Evolutionary conservation across 2,797 vertebrate genomes (phyloP), one percentile per base, ranked within the genome.

Genomic region (Paguma larvata): DNA sequence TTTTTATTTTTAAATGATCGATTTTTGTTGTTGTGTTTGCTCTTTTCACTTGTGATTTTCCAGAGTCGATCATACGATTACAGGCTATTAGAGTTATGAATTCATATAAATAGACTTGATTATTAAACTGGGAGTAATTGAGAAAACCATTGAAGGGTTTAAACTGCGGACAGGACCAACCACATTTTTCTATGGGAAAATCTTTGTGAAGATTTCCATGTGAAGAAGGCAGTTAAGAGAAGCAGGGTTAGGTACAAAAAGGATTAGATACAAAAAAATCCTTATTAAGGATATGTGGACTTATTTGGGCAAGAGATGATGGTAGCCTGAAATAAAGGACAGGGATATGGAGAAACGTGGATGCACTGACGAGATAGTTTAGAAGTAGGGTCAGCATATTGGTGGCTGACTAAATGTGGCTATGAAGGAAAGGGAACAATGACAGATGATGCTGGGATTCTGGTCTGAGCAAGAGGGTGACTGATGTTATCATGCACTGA

Each of bases 1-100:
- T 68, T 87, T 92, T 91, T 80, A 46, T 80, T 85, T 84, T 51
- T 63, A 87, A 84, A 75, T 93, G 53, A 51, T 67, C 77, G 3
- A 27, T 53, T 80, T 86, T 87, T 83, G 5, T 83, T 89, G 13
- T 67, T 38, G 11, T 86, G 14, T 75, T 85, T 75, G 51, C 65
- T 78, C 32, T 68, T 89, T 95, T 85, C 34, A 88, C 75, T 93
- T 88, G n/a, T 72, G 21, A 82, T 80, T 82, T 95, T 27, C n/a
- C 53, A 87, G 95, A 32, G 25, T 48, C 85, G 14, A 73, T 75
- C 6, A 85, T 68, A 59, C 15, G 79, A 84, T 41, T 77, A 56
- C 56, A 82, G 51, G 5, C 19, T n/a, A 51, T 67, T 62, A 25
- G 68, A 84, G 46, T 53, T 82, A 56, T 68, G 5, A 79, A 80